These are phyloP conservation scores for Drosophila bocki DNA, from an alignment of 1,140 invertebrate species.

Conservation along the genomic window DNA sequence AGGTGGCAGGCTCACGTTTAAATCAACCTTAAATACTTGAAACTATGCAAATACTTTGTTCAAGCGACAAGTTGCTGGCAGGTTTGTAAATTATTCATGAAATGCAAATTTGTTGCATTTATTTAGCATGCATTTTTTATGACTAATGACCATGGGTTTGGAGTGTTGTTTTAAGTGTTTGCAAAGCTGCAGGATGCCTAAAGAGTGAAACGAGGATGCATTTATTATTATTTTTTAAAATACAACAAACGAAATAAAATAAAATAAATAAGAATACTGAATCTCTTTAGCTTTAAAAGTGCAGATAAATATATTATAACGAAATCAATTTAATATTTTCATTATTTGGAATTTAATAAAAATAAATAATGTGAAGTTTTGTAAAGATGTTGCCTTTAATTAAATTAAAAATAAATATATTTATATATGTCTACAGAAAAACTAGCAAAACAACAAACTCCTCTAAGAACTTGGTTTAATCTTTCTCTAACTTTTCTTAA, in stretches of 20 bases:
- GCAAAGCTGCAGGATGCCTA: too few relatives aligned
- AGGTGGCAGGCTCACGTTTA: not conserved
- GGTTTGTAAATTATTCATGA: constrained; percentile 12
- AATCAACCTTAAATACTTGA: constrained; percentile 1
- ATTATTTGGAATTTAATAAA: too few relatives aligned
- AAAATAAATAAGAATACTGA: too few relatives aligned
- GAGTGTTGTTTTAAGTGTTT: not conserved
- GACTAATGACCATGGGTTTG: constrained; percentile 4
- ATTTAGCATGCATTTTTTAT: constrained; percentile 28
- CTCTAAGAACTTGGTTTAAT: not conserved
- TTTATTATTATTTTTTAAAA: not conserved
- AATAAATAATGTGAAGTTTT: too few relatives aligned
- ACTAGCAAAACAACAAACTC: too few relatives aligned
- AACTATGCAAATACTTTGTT: not conserved
- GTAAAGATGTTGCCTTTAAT: too few relatives aligned
- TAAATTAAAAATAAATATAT: too few relatives aligned
- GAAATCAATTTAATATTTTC: too few relatives aligned
- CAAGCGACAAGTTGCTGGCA: not conserved
- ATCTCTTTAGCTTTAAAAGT: too few relatives aligned
- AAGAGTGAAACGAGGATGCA: not conserved
- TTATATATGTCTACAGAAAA: too few relatives aligned
- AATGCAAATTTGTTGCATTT: constrained; percentile 27
- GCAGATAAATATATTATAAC: too few relatives aligned
- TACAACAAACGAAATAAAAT: not conserved
- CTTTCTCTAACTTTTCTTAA: not conserved